Conservation (phyloP, 2,797 vertebrate genomes). For the Notoglanidium macrostoma region DNA sequence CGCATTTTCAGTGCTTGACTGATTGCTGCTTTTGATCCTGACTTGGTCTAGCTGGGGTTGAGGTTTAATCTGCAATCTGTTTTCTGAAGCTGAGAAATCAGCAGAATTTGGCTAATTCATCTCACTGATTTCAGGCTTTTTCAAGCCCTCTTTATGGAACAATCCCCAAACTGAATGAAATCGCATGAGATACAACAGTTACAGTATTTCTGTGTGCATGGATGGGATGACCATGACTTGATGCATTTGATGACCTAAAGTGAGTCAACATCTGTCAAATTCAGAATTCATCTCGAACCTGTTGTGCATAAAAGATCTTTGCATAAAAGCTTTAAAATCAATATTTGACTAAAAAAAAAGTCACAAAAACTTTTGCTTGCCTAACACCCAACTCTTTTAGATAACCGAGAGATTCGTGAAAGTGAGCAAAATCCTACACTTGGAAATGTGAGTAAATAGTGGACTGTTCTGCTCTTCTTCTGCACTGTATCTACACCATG, state of each 20-base stretch:
- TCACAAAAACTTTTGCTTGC: not conserved
- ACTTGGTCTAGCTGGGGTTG: not conserved
- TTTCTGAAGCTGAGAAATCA: not conserved
- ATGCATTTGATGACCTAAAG: not conserved
- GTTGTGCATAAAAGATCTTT: not conserved
- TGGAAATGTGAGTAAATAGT: not conserved
- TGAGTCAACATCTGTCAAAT: not conserved
- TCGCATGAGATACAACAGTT: not conserved
- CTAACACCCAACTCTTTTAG: not conserved
- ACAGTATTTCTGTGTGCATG: not conserved
- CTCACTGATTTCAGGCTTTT: not conserved
- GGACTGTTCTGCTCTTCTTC: not conserved
- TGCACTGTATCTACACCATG: not conserved
- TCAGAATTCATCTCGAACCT: not conserved
- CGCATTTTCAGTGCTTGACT: not conserved
- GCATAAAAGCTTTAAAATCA: not conserved
- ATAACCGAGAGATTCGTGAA: not conserved
- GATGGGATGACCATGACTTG: not conserved
- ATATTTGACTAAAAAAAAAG: not conserved
- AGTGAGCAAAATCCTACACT: not conserved
- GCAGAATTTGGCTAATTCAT: not conserved
- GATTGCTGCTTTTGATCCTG: not conserved
- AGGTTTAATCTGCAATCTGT: not conserved
- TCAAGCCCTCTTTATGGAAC: not conserved
- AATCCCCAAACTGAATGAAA: not conserved